These are phyloP conservation scores for Callipepla californica DNA, from an alignment of 2,113 vertebrate genomes.

Conservation along the genomic window DNA sequence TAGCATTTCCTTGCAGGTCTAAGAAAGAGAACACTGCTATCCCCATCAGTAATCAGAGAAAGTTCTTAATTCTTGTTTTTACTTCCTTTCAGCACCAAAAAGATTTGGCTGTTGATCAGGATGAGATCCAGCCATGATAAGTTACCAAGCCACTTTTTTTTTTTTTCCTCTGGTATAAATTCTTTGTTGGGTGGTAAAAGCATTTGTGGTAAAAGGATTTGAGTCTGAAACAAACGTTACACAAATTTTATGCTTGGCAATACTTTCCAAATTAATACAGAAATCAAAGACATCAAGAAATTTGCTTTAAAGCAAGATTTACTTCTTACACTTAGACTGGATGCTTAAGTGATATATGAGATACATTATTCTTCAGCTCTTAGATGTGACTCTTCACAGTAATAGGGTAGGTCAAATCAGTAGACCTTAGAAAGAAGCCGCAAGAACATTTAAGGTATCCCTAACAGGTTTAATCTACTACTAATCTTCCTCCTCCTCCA, in stretches of 20 bases:
- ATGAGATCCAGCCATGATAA: constrained; percentile 48
- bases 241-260: neutral
- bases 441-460: neutral
- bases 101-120: constrained; percentile 9
- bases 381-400: neutral
- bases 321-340: neutral
- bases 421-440: neutral
- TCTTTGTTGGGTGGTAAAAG: neutral
- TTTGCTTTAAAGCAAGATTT: constrained; percentile 35
- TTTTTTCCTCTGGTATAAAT: neutral
- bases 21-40: constrained; percentile 27
- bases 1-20: constrained; percentile 29
- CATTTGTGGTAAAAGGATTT: constrained; percentile 3
- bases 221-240: constrained; percentile 53
- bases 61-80: constrained; percentile 54
- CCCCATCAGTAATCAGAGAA: constrained; percentile 39
- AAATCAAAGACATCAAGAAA: constrained; percentile 43
- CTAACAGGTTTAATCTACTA: neutral
- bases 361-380: neutral
- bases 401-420: neutral
- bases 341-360: neutral
- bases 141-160: neutral
- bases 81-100: constrained; percentile 42
- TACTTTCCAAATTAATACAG: constrained; percentile 43
- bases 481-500: neutral